Conservation (phyloP, 2,888 invertebrate genomes). For the Ypsolopha sequella region DNA sequence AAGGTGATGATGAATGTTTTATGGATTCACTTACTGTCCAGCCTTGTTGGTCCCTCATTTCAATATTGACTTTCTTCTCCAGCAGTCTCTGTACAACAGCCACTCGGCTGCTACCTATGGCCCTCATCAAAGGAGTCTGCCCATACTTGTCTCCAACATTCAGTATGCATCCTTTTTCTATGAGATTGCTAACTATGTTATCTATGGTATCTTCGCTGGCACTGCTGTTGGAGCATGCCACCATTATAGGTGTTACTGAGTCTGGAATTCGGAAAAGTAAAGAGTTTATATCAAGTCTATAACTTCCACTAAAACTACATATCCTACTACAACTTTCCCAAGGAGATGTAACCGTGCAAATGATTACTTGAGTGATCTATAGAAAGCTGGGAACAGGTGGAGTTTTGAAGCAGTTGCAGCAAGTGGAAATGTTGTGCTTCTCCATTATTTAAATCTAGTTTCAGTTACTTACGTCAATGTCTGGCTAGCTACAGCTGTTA, state of each 20-base stretch:
- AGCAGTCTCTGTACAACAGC: conserved; percentile 65
- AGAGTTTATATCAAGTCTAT: background rate
- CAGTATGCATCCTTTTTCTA: conserved; percentile 63
- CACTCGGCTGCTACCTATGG: conserved; percentile 65
- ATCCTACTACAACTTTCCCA: background rate
- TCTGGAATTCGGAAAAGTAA: conserved; percentile 43
- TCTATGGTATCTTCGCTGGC: conserved; percentile 46
- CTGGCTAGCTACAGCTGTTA: no score
- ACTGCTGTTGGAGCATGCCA: conserved; percentile 71
- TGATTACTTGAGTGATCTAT: background rate
- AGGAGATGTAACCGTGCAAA: background rate
- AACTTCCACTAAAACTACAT: background rate
- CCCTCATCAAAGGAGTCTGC: conserved; percentile 75
- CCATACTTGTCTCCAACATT: conserved; percentile 70
- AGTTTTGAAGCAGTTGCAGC: background rate
- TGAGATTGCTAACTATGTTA: conserved; percentile 57
- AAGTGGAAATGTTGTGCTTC: no score
- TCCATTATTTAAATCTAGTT: no score
- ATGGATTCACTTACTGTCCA: conserved; percentile 65
- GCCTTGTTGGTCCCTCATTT: conserved; percentile 71
- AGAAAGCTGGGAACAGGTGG: no score
- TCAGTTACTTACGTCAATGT: no score
- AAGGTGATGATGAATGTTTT: no score
- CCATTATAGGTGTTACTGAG: conserved; percentile 74
- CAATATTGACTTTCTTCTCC: conserved; percentile 61